A percentile compares a stretch with the other conserved stretches of the same genome.
Conservation (phyloP, 2,113 vertebrate genomes). For the Calypte anna region DNA sequence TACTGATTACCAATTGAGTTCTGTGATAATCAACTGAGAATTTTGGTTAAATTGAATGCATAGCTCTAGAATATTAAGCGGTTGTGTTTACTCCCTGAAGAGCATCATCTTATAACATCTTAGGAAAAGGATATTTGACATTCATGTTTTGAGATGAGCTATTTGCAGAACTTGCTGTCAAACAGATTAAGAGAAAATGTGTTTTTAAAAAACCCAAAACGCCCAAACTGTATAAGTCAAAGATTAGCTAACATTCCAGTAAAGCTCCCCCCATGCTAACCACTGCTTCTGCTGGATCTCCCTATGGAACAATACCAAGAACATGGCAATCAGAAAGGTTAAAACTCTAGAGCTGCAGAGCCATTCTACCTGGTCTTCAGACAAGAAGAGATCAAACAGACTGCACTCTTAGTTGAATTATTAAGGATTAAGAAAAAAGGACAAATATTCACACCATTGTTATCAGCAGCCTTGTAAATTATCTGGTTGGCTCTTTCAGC, state of each 20-base stretch:
- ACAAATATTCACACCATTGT: neutral
- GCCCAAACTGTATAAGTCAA: neutral
- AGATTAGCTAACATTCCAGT: neutral
- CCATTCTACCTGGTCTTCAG: neutral
- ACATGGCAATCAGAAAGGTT: neutral
- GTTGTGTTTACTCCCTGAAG: neutral
- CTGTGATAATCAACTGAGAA: neutral
- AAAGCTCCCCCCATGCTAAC: neutral
- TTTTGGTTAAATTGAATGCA: neutral
- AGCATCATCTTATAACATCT: neutral
- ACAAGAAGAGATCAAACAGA: neutral
- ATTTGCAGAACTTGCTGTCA: neutral
- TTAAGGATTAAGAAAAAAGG: neutral
- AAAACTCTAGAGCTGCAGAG: neutral
- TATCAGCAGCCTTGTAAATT: neutral
- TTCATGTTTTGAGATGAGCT: neutral
- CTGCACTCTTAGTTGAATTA: neutral
- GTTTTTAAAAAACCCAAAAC: neutral
- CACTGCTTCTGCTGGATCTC: neutral
- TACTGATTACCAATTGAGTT: neutral
- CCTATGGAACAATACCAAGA: neutral
- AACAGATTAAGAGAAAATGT: neutral
- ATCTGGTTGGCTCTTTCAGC: neutral
- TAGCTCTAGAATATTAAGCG: neutral
- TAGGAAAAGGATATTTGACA: neutral